These are phyloP conservation scores for Nebria salina DNA, from an alignment of 2,888 invertebrate species.

Conservation along the genomic window DNA sequence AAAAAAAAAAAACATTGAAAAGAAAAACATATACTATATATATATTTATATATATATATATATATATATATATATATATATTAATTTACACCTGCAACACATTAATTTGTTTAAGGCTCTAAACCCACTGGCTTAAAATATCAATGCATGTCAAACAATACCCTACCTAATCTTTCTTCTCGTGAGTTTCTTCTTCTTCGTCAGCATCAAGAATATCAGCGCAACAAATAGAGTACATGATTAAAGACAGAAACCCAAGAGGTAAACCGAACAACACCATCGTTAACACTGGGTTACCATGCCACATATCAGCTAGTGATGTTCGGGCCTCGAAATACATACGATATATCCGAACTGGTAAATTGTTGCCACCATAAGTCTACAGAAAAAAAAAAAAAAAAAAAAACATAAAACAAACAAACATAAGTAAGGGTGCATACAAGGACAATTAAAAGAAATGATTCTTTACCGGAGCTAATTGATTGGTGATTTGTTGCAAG, in stretches of 20 bases:
- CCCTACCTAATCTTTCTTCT: slow-evolving; percentile 62
- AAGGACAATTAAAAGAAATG: too few relatives aligned
- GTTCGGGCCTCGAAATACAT: slow-evolving; percentile 85
- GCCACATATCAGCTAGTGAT: slow-evolving; percentile 86
- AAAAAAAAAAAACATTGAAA: too few relatives aligned
- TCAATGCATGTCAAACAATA: not conserved
- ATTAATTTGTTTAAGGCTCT: too few relatives aligned
- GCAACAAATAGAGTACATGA: slow-evolving; percentile 96
- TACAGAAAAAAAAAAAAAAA: slow-evolving; percentile 57
- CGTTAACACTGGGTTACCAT: slow-evolving; percentile 92
- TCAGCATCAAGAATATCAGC: slow-evolving; percentile 93
- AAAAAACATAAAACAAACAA: too few relatives aligned
- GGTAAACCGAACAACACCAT: slow-evolving; percentile 94
- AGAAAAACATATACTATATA: too few relatives aligned
- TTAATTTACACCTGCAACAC: too few relatives aligned
- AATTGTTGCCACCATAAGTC: slow-evolving; percentile 87
- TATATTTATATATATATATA: too few relatives aligned
- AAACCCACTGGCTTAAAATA: not conserved
- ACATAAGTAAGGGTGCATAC: too few relatives aligned
- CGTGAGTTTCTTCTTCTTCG: slow-evolving; percentile 75
- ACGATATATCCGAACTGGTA: slow-evolving; percentile 79
- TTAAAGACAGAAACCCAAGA: slow-evolving; percentile 89
- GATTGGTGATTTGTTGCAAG: slow-evolving; percentile 79
- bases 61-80: too few relatives aligned
- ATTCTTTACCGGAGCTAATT: slow-evolving; percentile 76